phyloP scores from a whole-genome alignment of 2,888 invertebrate species.

The Synergus laeviventris region DNA sequence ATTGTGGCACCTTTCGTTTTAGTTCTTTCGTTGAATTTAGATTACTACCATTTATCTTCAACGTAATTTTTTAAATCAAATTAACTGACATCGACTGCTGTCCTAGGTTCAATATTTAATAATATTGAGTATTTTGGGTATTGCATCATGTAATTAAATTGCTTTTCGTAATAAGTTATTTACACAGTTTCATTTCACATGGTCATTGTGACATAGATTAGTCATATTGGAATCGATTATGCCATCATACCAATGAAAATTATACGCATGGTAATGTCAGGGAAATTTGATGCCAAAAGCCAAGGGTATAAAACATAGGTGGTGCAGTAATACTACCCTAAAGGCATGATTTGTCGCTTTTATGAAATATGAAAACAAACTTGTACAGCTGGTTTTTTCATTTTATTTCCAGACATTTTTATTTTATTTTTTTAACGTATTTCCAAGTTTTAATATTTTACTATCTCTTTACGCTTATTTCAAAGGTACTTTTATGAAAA shows the following conservation, averaged over 20 bases:
- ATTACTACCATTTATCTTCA: background rate
- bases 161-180: background rate
- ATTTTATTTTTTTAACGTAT: background rate
- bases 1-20: background rate
- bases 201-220: background rate
- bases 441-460: background rate
- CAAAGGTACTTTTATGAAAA: background rate
- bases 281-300: background rate
- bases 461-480: background rate
- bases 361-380: too few relatives aligned
- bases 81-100: background rate
- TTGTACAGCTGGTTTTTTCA: too few relatives aligned
- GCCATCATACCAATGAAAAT: background rate
- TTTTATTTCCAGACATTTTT: too few relatives aligned
- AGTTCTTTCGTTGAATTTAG: background rate
- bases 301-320: background rate
- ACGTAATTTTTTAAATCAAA: background rate
- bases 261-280: too few relatives aligned
- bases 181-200: background rate
- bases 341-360: background rate
- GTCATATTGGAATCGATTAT: background rate
- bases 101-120: too few relatives aligned
- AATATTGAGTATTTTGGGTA: background rate
- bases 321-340: background rate
- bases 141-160: background rate